A percentile compares a stretch with the other conserved stretches of the same genome.
Conservation (phyloP, 1,140 invertebrate species). For the Conus betulinus region DNA sequence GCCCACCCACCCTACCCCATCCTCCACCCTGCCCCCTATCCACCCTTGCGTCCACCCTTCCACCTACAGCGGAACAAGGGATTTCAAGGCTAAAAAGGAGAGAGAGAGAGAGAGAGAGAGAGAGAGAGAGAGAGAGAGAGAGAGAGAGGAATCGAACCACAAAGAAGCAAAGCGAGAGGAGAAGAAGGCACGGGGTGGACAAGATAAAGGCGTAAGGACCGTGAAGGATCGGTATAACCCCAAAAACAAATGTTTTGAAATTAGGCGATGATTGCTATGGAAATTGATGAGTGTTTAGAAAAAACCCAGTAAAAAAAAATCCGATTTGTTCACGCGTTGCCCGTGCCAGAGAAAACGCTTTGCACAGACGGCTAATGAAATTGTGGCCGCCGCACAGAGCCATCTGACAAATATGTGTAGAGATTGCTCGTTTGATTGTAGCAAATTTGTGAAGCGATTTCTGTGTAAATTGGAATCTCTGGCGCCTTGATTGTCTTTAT, state of each 20-base stretch:
- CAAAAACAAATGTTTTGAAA: conserved; percentile 13
- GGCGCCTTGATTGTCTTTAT: conserved; percentile 22
- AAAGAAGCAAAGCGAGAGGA: too few relatives aligned
- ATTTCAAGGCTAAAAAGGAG: background rate
- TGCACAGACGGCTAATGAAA: background rate
- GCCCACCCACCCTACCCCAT: too few relatives aligned
- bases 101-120: background rate
- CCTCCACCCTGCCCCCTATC: too few relatives aligned
- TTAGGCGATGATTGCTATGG: background rate
- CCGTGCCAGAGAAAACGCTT: background rate
- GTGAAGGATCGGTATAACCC: background rate
- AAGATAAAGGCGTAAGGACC: background rate
- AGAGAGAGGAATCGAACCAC: too few relatives aligned
- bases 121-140: conserved; percentile 9
- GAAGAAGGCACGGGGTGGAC: too few relatives aligned
- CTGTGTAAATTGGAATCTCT: conserved; percentile 11
- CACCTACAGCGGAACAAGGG: too few relatives aligned
- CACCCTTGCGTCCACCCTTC: too few relatives aligned
- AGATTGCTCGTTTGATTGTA: conserved; percentile 23
- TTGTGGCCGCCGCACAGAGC: background rate
- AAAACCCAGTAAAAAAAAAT: background rate
- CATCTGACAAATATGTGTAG: conserved; percentile 30
- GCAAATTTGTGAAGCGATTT: conserved; percentile 21
- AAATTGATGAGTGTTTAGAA: conserved; percentile 1
- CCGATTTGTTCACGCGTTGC: background rate